A percentile compares a stretch with the other conserved stretches of the same genome.
These are phyloP conservation scores for Sebastes miniatus DNA, from an alignment of 2,797 vertebrate genomes.

Conservation along the genomic window DNA sequence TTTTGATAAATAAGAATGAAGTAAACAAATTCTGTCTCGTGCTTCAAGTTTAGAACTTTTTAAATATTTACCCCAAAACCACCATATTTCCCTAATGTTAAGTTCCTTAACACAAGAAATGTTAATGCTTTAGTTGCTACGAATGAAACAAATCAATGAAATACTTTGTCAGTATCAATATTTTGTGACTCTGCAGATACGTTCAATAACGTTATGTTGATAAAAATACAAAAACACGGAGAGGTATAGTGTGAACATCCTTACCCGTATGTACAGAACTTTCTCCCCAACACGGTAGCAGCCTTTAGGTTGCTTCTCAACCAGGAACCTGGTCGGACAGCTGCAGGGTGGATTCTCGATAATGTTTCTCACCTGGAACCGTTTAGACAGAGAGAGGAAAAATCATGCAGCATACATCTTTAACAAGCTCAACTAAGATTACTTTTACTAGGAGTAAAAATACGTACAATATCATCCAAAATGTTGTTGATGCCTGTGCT, in stretches of 20 bases:
- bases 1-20: neutral
- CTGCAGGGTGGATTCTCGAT: slow-evolving; percentile 92
- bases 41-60: neutral
- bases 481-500: slow-evolving; percentile 78
- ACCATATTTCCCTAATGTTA: neutral
- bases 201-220: neutral
- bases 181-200: neutral
- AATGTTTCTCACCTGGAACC: slow-evolving; percentile 89
- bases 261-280: slow-evolving; percentile 82
- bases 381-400: neutral
- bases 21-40: neutral
- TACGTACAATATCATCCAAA: slow-evolving; percentile 91
- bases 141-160: neutral
- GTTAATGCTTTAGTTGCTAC: neutral
- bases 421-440: neutral
- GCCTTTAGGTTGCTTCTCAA: slow-evolving; percentile 95
- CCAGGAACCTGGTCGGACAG: slow-evolving; percentile 89
- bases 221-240: neutral
- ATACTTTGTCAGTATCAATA: neutral
- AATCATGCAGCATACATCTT: neutral
- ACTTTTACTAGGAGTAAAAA: neutral
- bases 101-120: neutral
- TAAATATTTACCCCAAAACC: neutral
- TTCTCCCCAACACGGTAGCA: slow-evolving; percentile 96
- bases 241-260: neutral